Conservation (phyloP, 2,113 vertebrate genomes). For the Donacobius atricapilla region DNA sequence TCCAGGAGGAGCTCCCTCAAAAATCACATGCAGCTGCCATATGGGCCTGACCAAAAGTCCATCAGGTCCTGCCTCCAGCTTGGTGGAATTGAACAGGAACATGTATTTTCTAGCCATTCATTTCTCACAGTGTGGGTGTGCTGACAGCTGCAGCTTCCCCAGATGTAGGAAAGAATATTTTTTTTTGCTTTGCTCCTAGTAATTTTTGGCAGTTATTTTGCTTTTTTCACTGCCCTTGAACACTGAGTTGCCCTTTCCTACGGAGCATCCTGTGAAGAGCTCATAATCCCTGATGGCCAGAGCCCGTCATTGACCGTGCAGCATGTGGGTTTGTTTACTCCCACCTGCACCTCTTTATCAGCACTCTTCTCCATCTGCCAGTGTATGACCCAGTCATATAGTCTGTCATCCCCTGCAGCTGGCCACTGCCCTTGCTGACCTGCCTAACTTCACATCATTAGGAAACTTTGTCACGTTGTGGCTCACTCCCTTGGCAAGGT, state of each 20-base stretch:
- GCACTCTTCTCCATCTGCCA: not conserved
- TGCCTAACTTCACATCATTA: not conserved
- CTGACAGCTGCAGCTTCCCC: not conserved
- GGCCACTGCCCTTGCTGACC: not conserved
- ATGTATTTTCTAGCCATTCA: not conserved
- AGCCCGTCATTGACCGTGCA: accelerated
- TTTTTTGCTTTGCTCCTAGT: not conserved
- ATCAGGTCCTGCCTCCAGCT: not conserved
- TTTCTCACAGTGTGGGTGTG: not conserved
- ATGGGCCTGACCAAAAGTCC: not conserved
- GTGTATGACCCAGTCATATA: not conserved
- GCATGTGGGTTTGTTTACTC: not conserved
- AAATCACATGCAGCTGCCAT: not conserved
- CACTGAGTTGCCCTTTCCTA: not conserved
- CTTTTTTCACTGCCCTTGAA: not conserved
- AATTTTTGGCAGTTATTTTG: not conserved
- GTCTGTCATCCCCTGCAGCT: not conserved
- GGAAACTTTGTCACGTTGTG: not conserved
- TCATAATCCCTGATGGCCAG: not conserved
- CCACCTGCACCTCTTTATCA: not conserved
- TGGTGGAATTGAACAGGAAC: not conserved
- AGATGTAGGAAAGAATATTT: not conserved
- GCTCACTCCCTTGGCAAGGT: accelerated
- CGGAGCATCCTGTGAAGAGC: not conserved
- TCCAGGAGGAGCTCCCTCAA: not conserved